These are phyloP conservation scores for Mylabris phalerata DNA, from an alignment of 1,140 invertebrate species.

Conservation along the genomic window DNA sequence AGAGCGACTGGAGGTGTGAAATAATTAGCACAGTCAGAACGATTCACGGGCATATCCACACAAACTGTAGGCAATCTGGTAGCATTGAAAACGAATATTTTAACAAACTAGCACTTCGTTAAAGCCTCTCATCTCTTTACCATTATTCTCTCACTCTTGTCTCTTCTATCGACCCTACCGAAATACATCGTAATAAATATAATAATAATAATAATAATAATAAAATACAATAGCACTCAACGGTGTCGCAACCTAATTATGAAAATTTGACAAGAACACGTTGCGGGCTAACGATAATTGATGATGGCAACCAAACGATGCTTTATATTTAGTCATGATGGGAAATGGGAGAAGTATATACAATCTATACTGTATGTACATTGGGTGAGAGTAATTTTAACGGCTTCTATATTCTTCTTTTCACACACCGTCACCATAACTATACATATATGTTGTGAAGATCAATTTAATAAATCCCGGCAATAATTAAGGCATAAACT, in stretches of 20 bases:
- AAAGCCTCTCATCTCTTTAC: slow-evolving; percentile 17
- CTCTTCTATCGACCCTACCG: too few species aligned
- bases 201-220: neutral
- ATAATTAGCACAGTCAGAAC: slow-evolving; percentile 30
- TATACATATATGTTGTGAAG: slow-evolving; percentile 6
- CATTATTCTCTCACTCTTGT: too few species aligned
- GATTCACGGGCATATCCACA: slow-evolving; percentile 13
- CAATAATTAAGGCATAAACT: slow-evolving; percentile 37
- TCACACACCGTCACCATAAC: slow-evolving; percentile 13
- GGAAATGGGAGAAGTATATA: neutral
- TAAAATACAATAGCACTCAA: slow-evolving; percentile 31
- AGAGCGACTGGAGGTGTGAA: slow-evolving; percentile 28
- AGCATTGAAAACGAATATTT: slow-evolving; percentile 32
- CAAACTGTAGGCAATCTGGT: slow-evolving; percentile 1
- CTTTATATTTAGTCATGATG: neutral
- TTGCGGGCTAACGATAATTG: slow-evolving; percentile 32
- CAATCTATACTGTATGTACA: too few species aligned
- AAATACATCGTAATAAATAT: neutral
- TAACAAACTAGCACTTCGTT: slow-evolving; percentile 31
- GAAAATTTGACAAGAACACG: slow-evolving; percentile 39
- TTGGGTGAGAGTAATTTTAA: too few species aligned
- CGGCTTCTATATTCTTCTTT: slow-evolving; percentile 17
- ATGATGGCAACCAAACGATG: slow-evolving; percentile 18
- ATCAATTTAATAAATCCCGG: slow-evolving; percentile 37
- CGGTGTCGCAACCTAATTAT: slow-evolving; percentile 34